Evolutionary conservation across 92 coral and sea anemone species (phyloP).

Genomic region (Diadumene lineata): DNA sequence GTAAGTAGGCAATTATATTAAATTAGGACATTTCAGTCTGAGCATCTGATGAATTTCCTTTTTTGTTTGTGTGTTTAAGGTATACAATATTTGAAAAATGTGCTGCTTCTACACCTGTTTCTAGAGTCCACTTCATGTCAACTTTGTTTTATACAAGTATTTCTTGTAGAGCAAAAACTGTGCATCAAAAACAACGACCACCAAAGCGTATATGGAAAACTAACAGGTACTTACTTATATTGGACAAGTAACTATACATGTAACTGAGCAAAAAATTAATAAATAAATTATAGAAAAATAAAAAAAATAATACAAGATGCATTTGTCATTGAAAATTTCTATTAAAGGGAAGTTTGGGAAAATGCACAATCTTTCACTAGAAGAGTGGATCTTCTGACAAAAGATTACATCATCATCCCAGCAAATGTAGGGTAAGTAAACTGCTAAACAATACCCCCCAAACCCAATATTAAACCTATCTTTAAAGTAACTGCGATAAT

Average conservation of each 20-base stretch:
- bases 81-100: conserved; percentile 11
- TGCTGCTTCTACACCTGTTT: conserved; percentile 7
- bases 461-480: no score
- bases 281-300: no score
- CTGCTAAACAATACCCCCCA: neutral
- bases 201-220: no score
- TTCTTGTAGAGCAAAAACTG: no score
- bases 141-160: conserved; percentile 1
- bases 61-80: neutral
- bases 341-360: conserved; percentile 32
- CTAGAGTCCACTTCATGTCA: conserved; percentile 17
- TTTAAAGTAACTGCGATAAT: no score
- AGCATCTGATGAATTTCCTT: neutral
- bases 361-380: conserved; percentile 32
- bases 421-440: conserved; percentile 34
- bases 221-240: no score
- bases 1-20: no score
- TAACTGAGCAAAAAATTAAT: no score
- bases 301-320: neutral
- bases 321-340: no score
- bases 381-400: conserved; percentile 20
- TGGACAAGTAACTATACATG: no score
- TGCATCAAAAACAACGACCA: no score
- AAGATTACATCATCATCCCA: conserved; percentile 29
- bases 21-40: neutral